Conservation (phyloP, 2,797 vertebrate genomes). For the Coregonus ussuriensis region DNA sequence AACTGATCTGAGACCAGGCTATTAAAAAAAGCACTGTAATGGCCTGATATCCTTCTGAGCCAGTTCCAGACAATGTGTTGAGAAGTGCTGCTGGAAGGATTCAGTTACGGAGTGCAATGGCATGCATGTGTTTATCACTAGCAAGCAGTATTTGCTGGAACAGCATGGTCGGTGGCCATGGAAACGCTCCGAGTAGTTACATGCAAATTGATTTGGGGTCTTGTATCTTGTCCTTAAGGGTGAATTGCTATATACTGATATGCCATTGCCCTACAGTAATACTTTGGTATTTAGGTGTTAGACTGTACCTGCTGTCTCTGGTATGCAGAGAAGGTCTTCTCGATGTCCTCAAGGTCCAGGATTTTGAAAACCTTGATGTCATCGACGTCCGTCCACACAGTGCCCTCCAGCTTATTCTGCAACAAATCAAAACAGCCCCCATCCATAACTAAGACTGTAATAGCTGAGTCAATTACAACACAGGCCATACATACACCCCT, state of each 20-base stretch:
- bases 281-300: not conserved
- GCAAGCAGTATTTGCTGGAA: not conserved
- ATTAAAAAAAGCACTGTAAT: not conserved
- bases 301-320: slow-evolving; percentile 95
- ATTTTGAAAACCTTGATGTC: slow-evolving; percentile 91
- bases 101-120: slow-evolving; percentile 1
- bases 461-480: not conserved
- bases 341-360: slow-evolving; percentile 93
- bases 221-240: not conserved
- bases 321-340: slow-evolving; percentile 97
- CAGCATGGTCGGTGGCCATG: not conserved
- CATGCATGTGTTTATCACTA: not conserved
- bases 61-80: not conserved
- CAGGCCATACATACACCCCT: not conserved
- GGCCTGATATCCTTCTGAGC: not conserved
- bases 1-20: not conserved
- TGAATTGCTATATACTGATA: not conserved
- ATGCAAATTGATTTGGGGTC: not conserved
- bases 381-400: slow-evolving; percentile 92
- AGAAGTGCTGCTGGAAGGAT: not conserved
- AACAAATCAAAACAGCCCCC: not conserved
- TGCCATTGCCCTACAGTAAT: not conserved
- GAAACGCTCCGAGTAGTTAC: not conserved
- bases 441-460: not conserved
- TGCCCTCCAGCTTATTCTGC: slow-evolving; percentile 94